Conservation (phyloP, 2,888 invertebrate genomes). For the Torymus auratus region DNA sequence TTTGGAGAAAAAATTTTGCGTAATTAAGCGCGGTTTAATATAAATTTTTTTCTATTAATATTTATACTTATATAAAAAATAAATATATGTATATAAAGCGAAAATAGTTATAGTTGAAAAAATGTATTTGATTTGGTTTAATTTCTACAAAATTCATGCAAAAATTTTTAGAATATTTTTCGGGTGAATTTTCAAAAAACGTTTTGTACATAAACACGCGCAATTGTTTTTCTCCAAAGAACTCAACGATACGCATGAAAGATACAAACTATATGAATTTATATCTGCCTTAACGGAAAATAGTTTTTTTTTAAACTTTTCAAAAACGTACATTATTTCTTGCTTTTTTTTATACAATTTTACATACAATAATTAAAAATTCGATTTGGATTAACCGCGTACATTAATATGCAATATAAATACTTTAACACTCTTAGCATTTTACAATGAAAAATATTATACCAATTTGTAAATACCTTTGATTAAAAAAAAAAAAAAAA, state of each 20-base stretch:
- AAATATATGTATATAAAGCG: constrained; percentile 12
- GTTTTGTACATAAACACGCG: neutral
- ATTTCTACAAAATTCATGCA: constrained; percentile 8
- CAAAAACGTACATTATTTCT: constrained; percentile 45
- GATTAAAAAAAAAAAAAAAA: constrained; percentile 25
- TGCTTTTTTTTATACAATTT: constrained; percentile 41
- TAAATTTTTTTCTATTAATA: neutral
- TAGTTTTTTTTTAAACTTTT: constrained; percentile 40
- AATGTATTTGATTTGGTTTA: neutral
- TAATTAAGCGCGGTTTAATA: too few relatives aligned
- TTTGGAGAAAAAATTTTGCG: too few relatives aligned
- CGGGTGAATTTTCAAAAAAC: constrained; percentile 10
- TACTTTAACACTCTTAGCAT: constrained; percentile 35
- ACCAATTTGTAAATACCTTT: constrained; percentile 35
- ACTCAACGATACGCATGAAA: neutral
- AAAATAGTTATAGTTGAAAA: constrained; percentile 13
- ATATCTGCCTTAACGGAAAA: constrained; percentile 40
- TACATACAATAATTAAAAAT: constrained; percentile 40
- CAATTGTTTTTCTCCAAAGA: constrained; percentile 8
- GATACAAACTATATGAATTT: constrained; percentile 35
- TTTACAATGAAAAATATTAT: constrained; percentile 42
- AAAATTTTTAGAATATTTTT: constrained; percentile 4
- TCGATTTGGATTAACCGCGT: constrained; percentile 27
- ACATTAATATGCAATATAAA: constrained; percentile 45
- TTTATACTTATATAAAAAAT: constrained; percentile 19